phyloP scores from a whole-genome alignment of 2,797 vertebrate species.

The Ispidina lecontei region DNA sequence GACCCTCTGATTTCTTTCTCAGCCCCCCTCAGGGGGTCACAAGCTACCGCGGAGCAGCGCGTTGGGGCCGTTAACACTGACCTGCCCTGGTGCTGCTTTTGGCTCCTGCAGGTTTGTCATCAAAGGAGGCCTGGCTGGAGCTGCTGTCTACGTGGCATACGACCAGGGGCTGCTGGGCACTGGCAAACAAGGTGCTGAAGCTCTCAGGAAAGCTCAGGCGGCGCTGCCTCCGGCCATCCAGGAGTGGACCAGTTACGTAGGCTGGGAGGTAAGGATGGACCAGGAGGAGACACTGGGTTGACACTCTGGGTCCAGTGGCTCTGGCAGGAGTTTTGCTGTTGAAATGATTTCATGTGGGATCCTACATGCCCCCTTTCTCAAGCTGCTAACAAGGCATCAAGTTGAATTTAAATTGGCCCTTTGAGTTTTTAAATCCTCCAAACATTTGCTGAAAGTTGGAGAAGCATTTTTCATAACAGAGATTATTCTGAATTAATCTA shows the following conservation, averaged over 20 bases:
- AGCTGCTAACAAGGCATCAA: background rate
- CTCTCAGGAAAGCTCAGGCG: conserved; percentile 82
- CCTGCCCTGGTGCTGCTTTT: background rate
- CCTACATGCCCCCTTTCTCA: background rate
- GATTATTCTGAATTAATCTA: background rate
- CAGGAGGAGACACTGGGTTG: background rate
- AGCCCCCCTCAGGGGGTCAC: background rate
- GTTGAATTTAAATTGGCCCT: background rate
- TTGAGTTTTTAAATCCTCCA: background rate
- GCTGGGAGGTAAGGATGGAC: conserved; percentile 82
- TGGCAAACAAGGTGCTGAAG: conserved; percentile 83
- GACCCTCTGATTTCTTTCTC: background rate
- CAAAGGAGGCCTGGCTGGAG: conserved; percentile 90
- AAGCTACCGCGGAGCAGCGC: background rate
- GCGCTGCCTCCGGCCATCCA: conserved; percentile 86
- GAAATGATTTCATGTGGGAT: background rate
- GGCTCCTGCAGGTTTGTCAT: conserved; percentile 83
- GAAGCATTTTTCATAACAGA: background rate
- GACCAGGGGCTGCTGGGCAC: conserved; percentile 89
- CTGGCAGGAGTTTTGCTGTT: background rate
- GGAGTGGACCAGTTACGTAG: conserved; percentile 90
- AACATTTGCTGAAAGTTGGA: background rate
- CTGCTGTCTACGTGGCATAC: conserved; percentile 86
- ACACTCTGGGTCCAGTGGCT: background rate
- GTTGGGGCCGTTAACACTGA: no score